These are phyloP conservation scores for Drosophila kokeensis DNA, from an alignment of 2,888 invertebrate species.

Conservation along the genomic window DNA sequence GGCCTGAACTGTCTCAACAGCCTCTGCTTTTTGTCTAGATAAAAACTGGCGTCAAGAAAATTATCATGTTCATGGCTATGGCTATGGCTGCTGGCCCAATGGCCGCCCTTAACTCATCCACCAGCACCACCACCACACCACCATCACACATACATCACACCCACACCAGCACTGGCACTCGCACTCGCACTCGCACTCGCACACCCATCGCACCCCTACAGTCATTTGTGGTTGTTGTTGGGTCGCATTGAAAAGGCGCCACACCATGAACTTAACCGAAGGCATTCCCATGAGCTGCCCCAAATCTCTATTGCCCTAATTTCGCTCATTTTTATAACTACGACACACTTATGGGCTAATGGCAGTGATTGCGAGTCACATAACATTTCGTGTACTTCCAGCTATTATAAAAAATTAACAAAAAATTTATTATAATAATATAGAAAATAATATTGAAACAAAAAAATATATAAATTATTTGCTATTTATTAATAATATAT, in stretches of 20 bases:
- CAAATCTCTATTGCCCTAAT: conserved; percentile 61
- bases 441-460: not conserved
- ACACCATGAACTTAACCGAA: conserved; percentile 49
- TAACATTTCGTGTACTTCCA: conserved; percentile 13
- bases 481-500: no score
- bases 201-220: conserved; percentile 17
- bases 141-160: not conserved
- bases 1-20: conserved; percentile 26
- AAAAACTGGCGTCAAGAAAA: conserved; percentile 81
- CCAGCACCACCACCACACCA: not conserved
- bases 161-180: no score
- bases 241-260: conserved; percentile 68
- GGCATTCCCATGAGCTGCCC: conserved; percentile 52
- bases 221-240: conserved; percentile 68
- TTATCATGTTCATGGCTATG: conserved; percentile 80
- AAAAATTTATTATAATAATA: not conserved
- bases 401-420: conserved; percentile 4
- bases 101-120: conserved; percentile 4
- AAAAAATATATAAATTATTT: not conserved
- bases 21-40: conserved; percentile 69
- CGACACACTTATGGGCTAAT: conserved; percentile 45
- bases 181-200: not conserved
- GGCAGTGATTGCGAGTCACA: conserved; percentile 16
- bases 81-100: conserved; percentile 50
- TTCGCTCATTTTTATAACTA: conserved; percentile 61